Base-by-base conservation (phyloP, 1,140 invertebrate genomes). In the Samia ricini region DNA sequence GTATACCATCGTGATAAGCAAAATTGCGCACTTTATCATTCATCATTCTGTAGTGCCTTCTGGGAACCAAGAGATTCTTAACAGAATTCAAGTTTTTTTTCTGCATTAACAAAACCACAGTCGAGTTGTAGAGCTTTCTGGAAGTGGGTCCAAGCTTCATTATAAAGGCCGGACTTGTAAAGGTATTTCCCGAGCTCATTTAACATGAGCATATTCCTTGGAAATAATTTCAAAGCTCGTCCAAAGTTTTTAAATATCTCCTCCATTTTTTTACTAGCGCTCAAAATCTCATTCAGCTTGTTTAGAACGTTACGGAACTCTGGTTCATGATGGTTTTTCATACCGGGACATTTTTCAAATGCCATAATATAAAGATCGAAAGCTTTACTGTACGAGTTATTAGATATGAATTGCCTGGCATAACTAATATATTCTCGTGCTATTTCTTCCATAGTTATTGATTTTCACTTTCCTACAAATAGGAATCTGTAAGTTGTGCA, bases 41-140 rank as follows among this genome's bases (percentile, higher is more conserved):
- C 3, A 97, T 77, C 96, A 97, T 96, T 60, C 94, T 85, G 81
- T 94, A 96, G 82, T 97, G 95, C 96, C 96, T 96, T 50, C 95
- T 85, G 66, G 95, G 94, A 26, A 96, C 92, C 24, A 91, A 69
- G 7, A 82, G 60, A 67, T 87, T 86, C 69, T 91, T 91, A 2
- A 90, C 63, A 22, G 81, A 81, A 56, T 91, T 90, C 0, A 91
- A 71, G 71, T 88, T 84, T 64, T 83, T n/a, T 89, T 62, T 91
- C 88, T 21, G 85, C 78, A 63, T 68, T 67, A 2, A 88, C 84
- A 64, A 71, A 81, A 6, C 71, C 64, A 1, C 76, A 61, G 24
- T 90, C 80, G 1, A 77, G 50, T 15, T 64, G 68, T 4, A 89
- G 55, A 18, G 83, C 80, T 26, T 78, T 79, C 36, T 85, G 76